Percentiles rank a stretch among this genome's conserved stretches.
Conservation (phyloP, 30 jellyfish, hydroid and myxozoan genomes). For the Turritopsis dohrnii region DNA sequence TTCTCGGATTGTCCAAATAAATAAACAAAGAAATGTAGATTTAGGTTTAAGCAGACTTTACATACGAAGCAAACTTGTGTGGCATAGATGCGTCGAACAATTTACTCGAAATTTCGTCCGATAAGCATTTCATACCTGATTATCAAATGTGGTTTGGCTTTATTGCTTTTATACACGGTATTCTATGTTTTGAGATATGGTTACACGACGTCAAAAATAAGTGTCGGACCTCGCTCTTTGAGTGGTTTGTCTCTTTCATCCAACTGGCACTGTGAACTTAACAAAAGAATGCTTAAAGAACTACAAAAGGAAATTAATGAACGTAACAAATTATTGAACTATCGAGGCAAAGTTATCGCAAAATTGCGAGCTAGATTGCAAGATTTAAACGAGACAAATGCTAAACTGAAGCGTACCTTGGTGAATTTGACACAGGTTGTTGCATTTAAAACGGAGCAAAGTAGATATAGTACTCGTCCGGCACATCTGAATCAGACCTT, state of each 20-base stretch:
- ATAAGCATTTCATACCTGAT: background rate
- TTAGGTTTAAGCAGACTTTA: too few relatives aligned
- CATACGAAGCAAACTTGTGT: too few relatives aligned
- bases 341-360: conserved; percentile 78
- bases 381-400: conserved; percentile 45
- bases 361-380: conserved; percentile 42
- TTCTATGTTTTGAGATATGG: background rate
- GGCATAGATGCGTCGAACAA: conserved; percentile 4
- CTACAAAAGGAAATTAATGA: conserved; percentile 57
- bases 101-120: background rate
- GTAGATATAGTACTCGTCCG: background rate
- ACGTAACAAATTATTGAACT: conserved; percentile 62
- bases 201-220: background rate
- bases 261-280: conserved; percentile 80
- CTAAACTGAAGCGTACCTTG: background rate
- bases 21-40: too few relatives aligned
- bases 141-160: background rate
- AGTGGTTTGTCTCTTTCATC: conserved; percentile 8
- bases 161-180: background rate
- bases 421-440: conserved; percentile 8
- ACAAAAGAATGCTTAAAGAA: conserved; percentile 52
- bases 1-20: too few relatives aligned
- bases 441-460: background rate
- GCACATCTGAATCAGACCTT: background rate
- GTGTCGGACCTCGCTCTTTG: background rate